Percentiles rank a stretch among this genome's conserved stretches.
Conservation (phyloP, 1,140 invertebrate species). For the Scaptomyza pallida region DNA sequence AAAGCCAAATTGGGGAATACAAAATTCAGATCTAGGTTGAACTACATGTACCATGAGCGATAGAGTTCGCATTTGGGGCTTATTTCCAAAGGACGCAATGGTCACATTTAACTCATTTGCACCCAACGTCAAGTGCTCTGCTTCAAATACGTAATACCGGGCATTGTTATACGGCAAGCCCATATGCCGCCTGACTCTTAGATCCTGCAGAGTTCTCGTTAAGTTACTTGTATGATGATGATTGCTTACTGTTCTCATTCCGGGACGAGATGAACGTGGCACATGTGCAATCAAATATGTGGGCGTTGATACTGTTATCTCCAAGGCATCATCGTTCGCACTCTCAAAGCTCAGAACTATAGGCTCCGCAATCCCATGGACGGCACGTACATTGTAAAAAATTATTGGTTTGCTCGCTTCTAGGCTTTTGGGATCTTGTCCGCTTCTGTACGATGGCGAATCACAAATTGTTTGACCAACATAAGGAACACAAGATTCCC, state of each 20-base stretch:
- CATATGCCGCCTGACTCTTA: slow-evolving; percentile 24
- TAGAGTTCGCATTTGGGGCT: neutral
- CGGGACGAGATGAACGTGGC: neutral
- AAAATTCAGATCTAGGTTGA: neutral
- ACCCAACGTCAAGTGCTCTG: slow-evolving; percentile 7
- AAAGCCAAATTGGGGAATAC: slow-evolving; percentile 16
- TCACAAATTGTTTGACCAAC: slow-evolving; percentile 24
- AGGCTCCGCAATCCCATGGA: slow-evolving; percentile 3
- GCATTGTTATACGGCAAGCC: slow-evolving; percentile 10
- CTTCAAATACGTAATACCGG: slow-evolving; percentile 16
- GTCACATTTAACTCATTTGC: slow-evolving; percentile 7
- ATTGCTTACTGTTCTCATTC: neutral
- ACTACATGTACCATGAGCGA: slow-evolving; percentile 16
- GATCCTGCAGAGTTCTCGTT: neutral
- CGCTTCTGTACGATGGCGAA: neutral
- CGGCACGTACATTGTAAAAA: slow-evolving; percentile 19
- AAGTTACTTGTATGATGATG: slow-evolving; percentile 17
- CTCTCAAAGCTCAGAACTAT: slow-evolving; percentile 31
- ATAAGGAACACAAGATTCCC: slow-evolving; percentile 18
- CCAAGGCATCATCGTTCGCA: neutral
- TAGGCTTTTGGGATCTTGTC: neutral
- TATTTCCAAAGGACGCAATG: neutral
- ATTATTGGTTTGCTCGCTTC: slow-evolving; percentile 13
- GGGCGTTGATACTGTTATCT: slow-evolving; percentile 20
- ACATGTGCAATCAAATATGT: slow-evolving; percentile 17